A percentile compares a stretch with the other conserved stretches of the same genome.
Evolutionary conservation across 2,797 vertebrate genomes (phyloP).

Genomic region (Molothrus aeneus): DNA sequence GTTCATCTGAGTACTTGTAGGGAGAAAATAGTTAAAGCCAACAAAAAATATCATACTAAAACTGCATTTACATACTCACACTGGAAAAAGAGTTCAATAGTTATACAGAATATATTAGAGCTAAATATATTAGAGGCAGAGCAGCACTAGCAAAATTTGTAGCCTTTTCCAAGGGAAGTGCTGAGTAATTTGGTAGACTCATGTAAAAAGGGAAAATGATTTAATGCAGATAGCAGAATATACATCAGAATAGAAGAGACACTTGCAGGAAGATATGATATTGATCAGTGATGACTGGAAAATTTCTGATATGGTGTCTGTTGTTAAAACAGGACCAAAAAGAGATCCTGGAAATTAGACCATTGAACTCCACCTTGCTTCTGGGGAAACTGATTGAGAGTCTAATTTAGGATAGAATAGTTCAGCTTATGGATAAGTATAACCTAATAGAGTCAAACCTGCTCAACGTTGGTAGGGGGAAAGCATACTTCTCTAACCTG

Average conservation of each 20-base stretch:
- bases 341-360: background rate
- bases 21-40: background rate
- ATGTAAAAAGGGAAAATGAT: background rate
- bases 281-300: background rate
- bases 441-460: constrained; percentile 22
- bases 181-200: background rate
- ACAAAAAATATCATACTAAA: background rate
- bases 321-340: background rate
- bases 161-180: background rate
- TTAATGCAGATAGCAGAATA: background rate
- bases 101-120: background rate
- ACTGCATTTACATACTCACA: background rate
- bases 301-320: background rate
- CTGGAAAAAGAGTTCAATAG: background rate
- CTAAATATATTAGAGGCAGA: background rate
- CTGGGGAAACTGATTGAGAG: background rate
- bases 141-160: background rate
- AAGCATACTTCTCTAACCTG: background rate
- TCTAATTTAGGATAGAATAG: constrained; percentile 14
- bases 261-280: background rate
- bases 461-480: background rate
- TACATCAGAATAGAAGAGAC: background rate
- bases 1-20: background rate
- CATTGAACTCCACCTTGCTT: constrained; percentile 6
- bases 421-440: background rate